Evolutionary conservation across 2,113 vertebrate species (phyloP).

Genomic region (Eptatretus burgeri): DNA sequence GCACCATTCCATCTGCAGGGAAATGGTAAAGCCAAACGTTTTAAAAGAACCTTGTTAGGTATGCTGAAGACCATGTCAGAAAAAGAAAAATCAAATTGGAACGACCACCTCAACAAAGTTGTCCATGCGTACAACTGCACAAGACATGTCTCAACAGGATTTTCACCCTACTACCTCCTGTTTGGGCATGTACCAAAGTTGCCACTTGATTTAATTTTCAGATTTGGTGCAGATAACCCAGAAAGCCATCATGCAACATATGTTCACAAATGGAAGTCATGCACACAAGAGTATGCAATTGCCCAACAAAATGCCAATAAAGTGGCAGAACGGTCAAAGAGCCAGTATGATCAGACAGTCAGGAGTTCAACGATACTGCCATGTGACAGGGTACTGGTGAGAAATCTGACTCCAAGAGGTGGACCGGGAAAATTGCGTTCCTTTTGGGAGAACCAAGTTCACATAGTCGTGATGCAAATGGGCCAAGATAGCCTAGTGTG

Average conservation of each 20-base stretch:
- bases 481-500: neutral
- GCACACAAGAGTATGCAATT: slow-evolving; percentile 6
- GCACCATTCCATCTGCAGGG: slow-evolving; percentile 9
- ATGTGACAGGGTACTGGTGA: neutral
- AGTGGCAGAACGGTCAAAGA: neutral
- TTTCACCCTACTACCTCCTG: slow-evolving; percentile 3
- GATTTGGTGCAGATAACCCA: neutral
- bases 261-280: slow-evolving; percentile 1
- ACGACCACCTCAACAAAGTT: neutral
- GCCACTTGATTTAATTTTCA: neutral
- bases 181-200: neutral
- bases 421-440: slow-evolving; percentile 9
- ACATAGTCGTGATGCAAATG: neutral
- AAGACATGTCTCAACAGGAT: neutral
- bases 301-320: neutral
- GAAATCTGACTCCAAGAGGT: slow-evolving; percentile 8
- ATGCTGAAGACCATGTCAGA: slow-evolving; percentile 9
- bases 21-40: slow-evolving; percentile 8
- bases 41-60: slow-evolving; percentile 10
- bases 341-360: neutral
- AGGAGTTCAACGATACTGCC: neutral
- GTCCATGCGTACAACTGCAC: slow-evolving; percentile 9
- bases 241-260: neutral
- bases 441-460: slow-evolving; percentile 10
- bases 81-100: slow-evolving; percentile 10